Conservation (phyloP, 2,797 vertebrate species). For the Sebastiscus tertius region DNA sequence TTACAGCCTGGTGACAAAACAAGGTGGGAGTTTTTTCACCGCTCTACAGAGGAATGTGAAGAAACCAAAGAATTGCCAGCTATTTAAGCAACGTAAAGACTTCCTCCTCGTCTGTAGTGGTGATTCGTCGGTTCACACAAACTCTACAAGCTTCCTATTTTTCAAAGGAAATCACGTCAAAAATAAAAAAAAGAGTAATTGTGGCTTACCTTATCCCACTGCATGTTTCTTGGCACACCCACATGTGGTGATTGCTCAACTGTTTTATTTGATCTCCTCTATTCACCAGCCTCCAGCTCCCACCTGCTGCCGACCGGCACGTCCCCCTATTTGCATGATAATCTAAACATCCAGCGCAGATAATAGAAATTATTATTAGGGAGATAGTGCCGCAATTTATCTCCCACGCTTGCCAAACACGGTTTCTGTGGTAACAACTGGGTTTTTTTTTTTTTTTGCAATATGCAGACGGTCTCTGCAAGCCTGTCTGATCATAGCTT, state of each 20-base stretch:
- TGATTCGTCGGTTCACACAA: not conserved
- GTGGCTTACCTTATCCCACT: slow-evolving; percentile 37
- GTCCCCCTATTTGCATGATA: slow-evolving; percentile 70
- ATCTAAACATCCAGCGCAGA: slow-evolving; percentile 72
- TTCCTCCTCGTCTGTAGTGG: slow-evolving; percentile 9
- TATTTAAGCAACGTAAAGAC: slow-evolving; percentile 39
- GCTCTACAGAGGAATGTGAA: slow-evolving; percentile 12
- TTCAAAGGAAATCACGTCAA: not conserved
- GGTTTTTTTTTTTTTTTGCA: slow-evolving; percentile 15
- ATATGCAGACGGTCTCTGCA: slow-evolving; percentile 1
- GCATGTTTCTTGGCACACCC: slow-evolving; percentile 28
- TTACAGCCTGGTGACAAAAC: slow-evolving; percentile 37
- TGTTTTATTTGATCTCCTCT: slow-evolving; percentile 54
- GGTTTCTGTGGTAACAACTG: slow-evolving; percentile 70
- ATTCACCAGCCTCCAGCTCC: slow-evolving; percentile 40
- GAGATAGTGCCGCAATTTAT: slow-evolving; percentile 61
- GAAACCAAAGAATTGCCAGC: slow-evolving; percentile 42
- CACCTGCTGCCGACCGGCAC: slow-evolving; percentile 35
- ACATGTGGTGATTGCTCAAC: slow-evolving; percentile 42
- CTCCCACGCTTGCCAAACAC: slow-evolving; percentile 58
- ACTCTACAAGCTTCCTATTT: not conserved
- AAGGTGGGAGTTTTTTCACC: slow-evolving; percentile 4
- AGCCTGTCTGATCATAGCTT: slow-evolving; percentile 31
- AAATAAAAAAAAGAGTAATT: not conserved
- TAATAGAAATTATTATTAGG: slow-evolving; percentile 78